These are phyloP conservation scores for Eupsittula cactorum DNA, from an alignment of 2,113 vertebrate genomes.

Conservation along the genomic window DNA sequence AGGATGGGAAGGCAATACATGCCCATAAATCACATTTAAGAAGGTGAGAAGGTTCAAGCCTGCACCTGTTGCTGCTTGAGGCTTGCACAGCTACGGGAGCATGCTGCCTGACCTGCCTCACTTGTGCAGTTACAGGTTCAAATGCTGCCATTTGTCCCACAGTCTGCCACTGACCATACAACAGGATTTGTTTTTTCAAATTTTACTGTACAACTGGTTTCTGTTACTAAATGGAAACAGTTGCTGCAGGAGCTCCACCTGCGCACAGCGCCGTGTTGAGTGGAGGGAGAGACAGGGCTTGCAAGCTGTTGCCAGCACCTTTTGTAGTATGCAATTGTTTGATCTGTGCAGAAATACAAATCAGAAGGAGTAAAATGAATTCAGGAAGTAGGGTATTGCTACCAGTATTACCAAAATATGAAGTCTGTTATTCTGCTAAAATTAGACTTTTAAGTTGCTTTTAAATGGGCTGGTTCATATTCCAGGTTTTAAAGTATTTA, in stretches of 20 bases:
- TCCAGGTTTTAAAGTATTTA: neutral
- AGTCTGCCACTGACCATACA: neutral
- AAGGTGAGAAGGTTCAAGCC: neutral
- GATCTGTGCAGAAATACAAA: neutral
- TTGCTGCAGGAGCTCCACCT: neutral
- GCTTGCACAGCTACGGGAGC: neutral
- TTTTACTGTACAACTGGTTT: neutral
- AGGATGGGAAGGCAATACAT: neutral
- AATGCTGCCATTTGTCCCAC: neutral
- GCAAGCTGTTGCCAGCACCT: neutral
- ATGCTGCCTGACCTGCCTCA: neutral
- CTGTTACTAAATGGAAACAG: neutral
- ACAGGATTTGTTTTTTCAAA: neutral
- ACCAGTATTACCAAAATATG: neutral
- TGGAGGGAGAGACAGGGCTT: neutral
- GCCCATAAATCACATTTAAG: neutral
- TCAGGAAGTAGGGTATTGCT: slow-evolving; percentile 4
- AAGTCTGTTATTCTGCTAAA: slow-evolving; percentile 23
- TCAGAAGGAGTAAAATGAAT: neutral
- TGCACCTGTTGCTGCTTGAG: neutral
- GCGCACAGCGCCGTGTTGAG: neutral
- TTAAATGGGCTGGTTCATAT: neutral
- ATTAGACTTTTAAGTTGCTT: neutral
- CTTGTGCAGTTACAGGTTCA: neutral
- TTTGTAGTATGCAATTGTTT: neutral